Evolutionary conservation across 2,797 vertebrate genomes (phyloP).

Genomic region (Ispidina picta): DNA sequence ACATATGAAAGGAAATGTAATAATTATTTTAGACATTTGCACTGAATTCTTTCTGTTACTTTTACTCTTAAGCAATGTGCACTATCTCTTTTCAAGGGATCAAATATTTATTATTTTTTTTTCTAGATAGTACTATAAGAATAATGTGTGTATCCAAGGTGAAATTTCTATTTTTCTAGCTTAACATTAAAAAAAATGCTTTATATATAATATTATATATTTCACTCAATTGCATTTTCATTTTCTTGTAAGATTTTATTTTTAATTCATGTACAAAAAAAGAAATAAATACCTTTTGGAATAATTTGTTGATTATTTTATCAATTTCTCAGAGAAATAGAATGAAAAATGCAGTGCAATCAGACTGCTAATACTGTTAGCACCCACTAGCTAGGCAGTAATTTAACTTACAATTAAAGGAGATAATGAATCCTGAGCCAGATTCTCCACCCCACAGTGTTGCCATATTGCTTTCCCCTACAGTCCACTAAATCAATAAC

Average conservation of each 20-base stretch:
- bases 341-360: background rate
- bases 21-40: background rate
- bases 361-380: background rate
- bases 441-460: background rate
- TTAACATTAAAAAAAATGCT: background rate
- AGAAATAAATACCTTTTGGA: constrained; percentile 30
- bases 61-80: background rate
- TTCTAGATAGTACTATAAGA: background rate
- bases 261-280: background rate
- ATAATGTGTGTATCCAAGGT: background rate
- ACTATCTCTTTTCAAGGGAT: background rate
- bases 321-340: background rate
- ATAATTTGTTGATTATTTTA: background rate
- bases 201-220: background rate
- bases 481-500: background rate
- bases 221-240: background rate
- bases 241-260: background rate
- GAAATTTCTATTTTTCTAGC: constrained; percentile 44
- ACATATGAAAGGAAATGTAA: background rate
- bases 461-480: background rate
- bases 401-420: background rate
- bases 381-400: background rate
- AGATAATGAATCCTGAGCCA: background rate
- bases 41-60: background rate
- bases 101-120: background rate